Conservation (phyloP, 2,113 vertebrate species). For the Lutjanus erythropterus region DNA sequence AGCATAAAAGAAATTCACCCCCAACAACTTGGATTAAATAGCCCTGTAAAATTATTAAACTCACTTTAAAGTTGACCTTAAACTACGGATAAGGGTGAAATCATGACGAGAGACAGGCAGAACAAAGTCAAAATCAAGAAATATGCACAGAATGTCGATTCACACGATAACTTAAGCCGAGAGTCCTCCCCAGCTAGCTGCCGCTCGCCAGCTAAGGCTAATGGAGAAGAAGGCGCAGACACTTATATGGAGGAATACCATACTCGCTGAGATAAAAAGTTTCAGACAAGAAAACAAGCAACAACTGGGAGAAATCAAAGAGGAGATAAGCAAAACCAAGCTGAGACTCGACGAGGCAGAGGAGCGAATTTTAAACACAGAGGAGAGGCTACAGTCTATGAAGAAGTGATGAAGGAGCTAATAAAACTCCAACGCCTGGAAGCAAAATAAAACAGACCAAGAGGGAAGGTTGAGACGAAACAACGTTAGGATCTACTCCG, state of each 20-base stretch:
- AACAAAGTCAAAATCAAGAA: neutral
- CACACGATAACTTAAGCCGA: neutral
- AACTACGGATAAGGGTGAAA: neutral
- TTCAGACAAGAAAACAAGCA: neutral
- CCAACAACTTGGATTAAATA: neutral
- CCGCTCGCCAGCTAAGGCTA: neutral
- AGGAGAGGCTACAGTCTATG: neutral
- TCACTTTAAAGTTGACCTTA: neutral
- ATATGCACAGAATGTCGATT: neutral
- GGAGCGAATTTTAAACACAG: neutral
- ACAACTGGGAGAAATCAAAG: neutral
- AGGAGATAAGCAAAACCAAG: neutral
- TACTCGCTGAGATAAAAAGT: neutral
- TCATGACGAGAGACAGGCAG: neutral
- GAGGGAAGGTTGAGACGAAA: neutral
- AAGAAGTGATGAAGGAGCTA: neutral
- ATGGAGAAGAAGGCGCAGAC: neutral
- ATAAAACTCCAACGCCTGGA: neutral
- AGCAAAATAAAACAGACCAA: neutral
- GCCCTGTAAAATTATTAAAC: neutral
- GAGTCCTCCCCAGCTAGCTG: neutral
- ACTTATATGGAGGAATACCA: neutral
- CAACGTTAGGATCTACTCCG: neutral
- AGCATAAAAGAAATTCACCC: neutral
- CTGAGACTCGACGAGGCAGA: neutral